Base-by-base conservation (phyloP, 2,888 invertebrate genomes). In the Melinaea menophilus region DNA sequence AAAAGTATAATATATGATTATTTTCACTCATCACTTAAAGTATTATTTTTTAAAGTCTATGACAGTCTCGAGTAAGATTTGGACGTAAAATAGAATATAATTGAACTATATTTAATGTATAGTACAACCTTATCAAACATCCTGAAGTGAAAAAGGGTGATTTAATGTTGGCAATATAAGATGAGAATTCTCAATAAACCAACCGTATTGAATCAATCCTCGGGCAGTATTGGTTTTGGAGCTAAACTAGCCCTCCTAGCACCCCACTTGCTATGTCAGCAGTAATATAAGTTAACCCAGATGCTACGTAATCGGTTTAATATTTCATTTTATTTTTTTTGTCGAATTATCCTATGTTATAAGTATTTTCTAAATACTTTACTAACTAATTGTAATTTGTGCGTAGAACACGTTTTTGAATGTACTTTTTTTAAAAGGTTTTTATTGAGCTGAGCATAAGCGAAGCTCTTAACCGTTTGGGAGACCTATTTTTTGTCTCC, bases 61-160 rank as follows among this genome's bases (percentile, higher is more conserved):
- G 37, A 9, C 12, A 35, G n/a, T 45, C 35, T 37, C 3, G 13
- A 12, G 48, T 34, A 47, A 48, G 51, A 62, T 61, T 63, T 34
- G 54, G 33, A 7, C 47, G 33, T 22, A 31, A 13, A 13, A 22
- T 59, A 56, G 11, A 64, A 46, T 22, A 57, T 13, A 55, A 61
- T 63, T 65, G 54, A 58, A 58, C 62, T 56, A 58, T 58, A 54
- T 61, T 56, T 61, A 57, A 63, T 62, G 58, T 63, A 34, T 71
- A 90, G 89, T 84, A 85, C 69, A 88, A 85, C 70, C 73, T 87
- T 31, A 83, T 85, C 63, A 76, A 76, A 70, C 89, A 89, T 68
- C 71, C 88, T 61, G 78, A 89, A 81, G 90, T 90, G 90, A 87
- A 86, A 74, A 82, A 73, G 65, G 90, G 90, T 3, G 82, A 88